A percentile compares a stretch with the other conserved stretches of the same genome.
These are phyloP conservation scores for Andrena praecox DNA, from an alignment of 2,888 invertebrate genomes.

Conservation along the genomic window DNA sequence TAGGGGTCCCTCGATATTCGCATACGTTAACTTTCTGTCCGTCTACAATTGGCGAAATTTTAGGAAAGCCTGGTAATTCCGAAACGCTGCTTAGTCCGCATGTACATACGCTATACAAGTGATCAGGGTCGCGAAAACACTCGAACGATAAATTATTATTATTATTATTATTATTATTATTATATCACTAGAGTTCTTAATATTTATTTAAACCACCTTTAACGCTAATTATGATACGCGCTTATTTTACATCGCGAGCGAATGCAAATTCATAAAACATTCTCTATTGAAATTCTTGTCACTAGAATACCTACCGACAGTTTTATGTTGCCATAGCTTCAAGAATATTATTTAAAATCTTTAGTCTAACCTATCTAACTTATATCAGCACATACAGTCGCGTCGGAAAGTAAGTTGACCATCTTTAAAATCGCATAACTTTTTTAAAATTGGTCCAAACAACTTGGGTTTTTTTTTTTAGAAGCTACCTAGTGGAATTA, in stretches of 20 bases:
- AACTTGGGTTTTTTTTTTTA: no score
- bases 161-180: background rate
- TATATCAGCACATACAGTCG: no score
- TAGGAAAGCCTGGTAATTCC: background rate
- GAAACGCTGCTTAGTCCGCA: background rate
- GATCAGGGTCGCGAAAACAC: background rate
- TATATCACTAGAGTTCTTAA: background rate
- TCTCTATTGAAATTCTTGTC: background rate
- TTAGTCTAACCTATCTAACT: background rate
- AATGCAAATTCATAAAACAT: background rate
- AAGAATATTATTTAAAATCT: background rate
- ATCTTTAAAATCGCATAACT: no score
- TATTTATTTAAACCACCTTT: background rate
- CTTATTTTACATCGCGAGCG: background rate
- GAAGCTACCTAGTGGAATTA: no score
- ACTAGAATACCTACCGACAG: background rate
- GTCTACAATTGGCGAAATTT: background rate
- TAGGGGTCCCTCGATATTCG: constrained; percentile 19
- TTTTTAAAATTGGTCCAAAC: no score
- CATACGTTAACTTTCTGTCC: constrained; percentile 21
- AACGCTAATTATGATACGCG: background rate
- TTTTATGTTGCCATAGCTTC: background rate
- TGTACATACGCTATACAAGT: no score
- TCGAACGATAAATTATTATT: background rate
- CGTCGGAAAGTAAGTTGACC: no score